A percentile compares a stretch with the other conserved stretches of the same genome.
phyloP scores from a whole-genome alignment of 2,888 invertebrate species.

The Ptychoptera contaminata region DNA sequence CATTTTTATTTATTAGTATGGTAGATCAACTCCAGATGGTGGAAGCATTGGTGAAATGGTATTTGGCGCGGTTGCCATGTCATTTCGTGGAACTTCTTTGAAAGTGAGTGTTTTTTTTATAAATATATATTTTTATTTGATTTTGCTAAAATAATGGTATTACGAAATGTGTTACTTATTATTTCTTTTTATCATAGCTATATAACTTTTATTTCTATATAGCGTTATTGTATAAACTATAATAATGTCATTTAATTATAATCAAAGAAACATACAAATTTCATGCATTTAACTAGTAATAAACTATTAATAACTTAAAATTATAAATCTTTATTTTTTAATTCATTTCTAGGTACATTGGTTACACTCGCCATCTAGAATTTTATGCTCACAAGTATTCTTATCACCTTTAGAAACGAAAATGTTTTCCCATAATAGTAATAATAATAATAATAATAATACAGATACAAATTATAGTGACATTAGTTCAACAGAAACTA shows the following conservation, averaged over 20 bases:
- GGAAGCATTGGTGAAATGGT: slow-evolving; percentile 77
- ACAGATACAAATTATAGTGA: slow-evolving; percentile 2
- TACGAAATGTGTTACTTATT: background rate
- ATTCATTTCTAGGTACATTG: slow-evolving; percentile 29
- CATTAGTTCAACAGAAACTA: slow-evolving; percentile 24
- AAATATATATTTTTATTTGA: slow-evolving; percentile 20
- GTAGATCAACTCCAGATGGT: slow-evolving; percentile 50
- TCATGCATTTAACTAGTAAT: background rate
- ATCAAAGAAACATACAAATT: no score
- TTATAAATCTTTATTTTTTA: background rate
- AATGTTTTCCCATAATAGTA: slow-evolving; percentile 8
- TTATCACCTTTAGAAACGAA: slow-evolving; percentile 34
- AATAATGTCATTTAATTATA: no score
- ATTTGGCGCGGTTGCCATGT: slow-evolving; percentile 82
- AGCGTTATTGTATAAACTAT: no score
- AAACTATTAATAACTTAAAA: background rate
- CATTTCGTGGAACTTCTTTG: slow-evolving; percentile 69
- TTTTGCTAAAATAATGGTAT: slow-evolving; percentile 5
- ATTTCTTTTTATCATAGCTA: no score
- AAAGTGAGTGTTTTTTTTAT: slow-evolving; percentile 38
- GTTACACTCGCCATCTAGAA: slow-evolving; percentile 31
- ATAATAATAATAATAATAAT: background rate
- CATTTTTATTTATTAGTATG: slow-evolving; percentile 33
- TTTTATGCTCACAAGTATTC: slow-evolving; percentile 45
- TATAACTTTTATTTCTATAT: no score